Conservation (phyloP, 1,140 invertebrate species). For the Coelopa frigida region DNA sequence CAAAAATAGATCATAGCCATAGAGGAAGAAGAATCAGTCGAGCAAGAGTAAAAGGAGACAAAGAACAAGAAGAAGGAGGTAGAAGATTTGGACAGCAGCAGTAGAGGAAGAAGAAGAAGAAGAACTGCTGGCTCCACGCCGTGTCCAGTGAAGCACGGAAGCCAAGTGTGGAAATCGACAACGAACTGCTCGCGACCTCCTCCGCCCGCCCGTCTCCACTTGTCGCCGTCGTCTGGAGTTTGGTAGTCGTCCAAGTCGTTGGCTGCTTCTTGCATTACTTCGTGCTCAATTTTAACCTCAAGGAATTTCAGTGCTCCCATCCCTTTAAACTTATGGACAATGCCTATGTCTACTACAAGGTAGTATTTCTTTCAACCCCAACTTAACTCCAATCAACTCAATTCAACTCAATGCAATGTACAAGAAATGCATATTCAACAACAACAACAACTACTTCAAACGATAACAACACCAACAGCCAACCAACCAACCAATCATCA, state of each 20-base stretch:
- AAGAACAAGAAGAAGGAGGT: background rate
- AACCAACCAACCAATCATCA: no score
- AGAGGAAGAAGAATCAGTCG: background rate
- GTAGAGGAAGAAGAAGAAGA: background rate
- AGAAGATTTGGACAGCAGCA: background rate
- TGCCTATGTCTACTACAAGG: slow-evolving; percentile 45
- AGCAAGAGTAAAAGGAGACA: slow-evolving; percentile 1
- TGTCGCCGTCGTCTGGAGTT: no score
- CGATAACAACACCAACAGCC: no score
- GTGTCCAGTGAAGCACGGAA: background rate
- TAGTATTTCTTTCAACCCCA: no score
- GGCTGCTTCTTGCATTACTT: background rate
- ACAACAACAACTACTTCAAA: no score
- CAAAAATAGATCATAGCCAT: background rate
- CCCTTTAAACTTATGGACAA: slow-evolving; percentile 44
- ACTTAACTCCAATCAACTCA: no score
- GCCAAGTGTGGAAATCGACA: no score
- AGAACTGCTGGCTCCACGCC: slow-evolving; percentile 12
- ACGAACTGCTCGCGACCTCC: no score
- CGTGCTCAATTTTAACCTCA: background rate
- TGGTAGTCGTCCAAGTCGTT: no score
- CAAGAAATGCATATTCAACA: background rate
- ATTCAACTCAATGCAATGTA: no score
- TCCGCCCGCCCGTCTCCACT: no score
- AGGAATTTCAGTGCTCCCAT: no score